phyloP scores from a whole-genome alignment of 2,888 invertebrate genomes.

The Epinotia ramella region DNA sequence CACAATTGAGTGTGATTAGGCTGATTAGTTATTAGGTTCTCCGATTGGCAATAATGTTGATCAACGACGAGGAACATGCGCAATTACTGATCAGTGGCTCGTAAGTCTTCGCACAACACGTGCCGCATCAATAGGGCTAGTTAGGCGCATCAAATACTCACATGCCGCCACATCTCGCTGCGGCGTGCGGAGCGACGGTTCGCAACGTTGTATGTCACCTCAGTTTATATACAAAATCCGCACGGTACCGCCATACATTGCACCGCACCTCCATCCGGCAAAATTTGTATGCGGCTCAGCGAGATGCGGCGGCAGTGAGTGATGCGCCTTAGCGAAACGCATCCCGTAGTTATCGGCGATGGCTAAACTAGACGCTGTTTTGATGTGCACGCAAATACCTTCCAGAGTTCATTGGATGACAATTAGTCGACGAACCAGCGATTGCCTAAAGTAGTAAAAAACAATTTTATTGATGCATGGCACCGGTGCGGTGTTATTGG shows the following conservation, averaged over 20 bases:
- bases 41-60: slow-evolving; percentile 26
- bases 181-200: too few relatives aligned
- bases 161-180: too few relatives aligned
- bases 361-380: slow-evolving; percentile 19
- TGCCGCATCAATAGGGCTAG: background rate
- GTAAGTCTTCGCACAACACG: slow-evolving; percentile 1
- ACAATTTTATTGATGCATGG: slow-evolving; percentile 31
- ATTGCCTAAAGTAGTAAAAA: slow-evolving; percentile 22
- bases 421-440: background rate
- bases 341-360: background rate
- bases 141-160: too few relatives aligned
- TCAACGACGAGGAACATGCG: slow-evolving; percentile 19
- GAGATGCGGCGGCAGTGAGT: too few relatives aligned
- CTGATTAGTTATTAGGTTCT: background rate
- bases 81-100: slow-evolving; percentile 10
- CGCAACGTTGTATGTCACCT: too few relatives aligned
- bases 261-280: too few relatives aligned
- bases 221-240: too few relatives aligned
- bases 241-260: too few relatives aligned
- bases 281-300: too few relatives aligned
- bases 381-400: slow-evolving; percentile 31
- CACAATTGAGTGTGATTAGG: slow-evolving; percentile 47
- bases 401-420: slow-evolving; percentile 33
- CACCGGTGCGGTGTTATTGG: slow-evolving; percentile 28
- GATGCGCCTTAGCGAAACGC: background rate